phyloP scores from a whole-genome alignment of 1,140 invertebrate genomes.

The Cylas formicarius region DNA sequence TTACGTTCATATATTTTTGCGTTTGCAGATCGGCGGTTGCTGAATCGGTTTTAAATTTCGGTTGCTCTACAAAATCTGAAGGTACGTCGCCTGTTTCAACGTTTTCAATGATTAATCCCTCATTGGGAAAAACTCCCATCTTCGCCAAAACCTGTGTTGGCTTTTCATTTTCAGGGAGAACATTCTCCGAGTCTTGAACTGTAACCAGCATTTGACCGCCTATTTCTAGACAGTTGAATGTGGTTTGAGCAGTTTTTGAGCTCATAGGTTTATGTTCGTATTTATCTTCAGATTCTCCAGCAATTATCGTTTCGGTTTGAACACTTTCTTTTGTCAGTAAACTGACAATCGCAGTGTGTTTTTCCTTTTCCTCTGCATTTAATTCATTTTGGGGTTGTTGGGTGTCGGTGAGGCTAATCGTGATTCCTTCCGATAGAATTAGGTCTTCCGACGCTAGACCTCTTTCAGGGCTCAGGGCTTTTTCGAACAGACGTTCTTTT shows the following conservation, averaged over 20 bases:
- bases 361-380: constrained; percentile 40
- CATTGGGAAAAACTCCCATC: constrained; percentile 45
- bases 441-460: constrained; percentile 50
- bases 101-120: constrained; percentile 50
- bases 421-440: constrained; percentile 51
- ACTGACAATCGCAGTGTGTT: constrained; percentile 49
- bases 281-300: constrained; percentile 52
- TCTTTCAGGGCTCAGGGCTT: constrained; percentile 44
- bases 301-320: constrained; percentile 49
- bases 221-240: constrained; percentile 49
- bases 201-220: constrained; percentile 46
- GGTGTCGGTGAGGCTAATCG: constrained; percentile 49
- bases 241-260: constrained; percentile 45
- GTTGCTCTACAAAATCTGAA: constrained; percentile 44
- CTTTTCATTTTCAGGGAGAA: constrained; percentile 41
- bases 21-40: constrained; percentile 45
- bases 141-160: constrained; percentile 47
- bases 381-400: constrained; percentile 54
- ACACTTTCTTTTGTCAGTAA: constrained; percentile 53
- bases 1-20: constrained; percentile 51
- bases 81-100: constrained; percentile 49
- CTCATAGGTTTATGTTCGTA: constrained; percentile 42
- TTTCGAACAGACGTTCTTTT: constrained; percentile 52
- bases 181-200: constrained; percentile 53
- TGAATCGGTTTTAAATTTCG: constrained; percentile 50